These are phyloP conservation scores for Eristalis tenax DNA, from an alignment of 2,888 invertebrate genomes.

Conservation along the genomic window DNA sequence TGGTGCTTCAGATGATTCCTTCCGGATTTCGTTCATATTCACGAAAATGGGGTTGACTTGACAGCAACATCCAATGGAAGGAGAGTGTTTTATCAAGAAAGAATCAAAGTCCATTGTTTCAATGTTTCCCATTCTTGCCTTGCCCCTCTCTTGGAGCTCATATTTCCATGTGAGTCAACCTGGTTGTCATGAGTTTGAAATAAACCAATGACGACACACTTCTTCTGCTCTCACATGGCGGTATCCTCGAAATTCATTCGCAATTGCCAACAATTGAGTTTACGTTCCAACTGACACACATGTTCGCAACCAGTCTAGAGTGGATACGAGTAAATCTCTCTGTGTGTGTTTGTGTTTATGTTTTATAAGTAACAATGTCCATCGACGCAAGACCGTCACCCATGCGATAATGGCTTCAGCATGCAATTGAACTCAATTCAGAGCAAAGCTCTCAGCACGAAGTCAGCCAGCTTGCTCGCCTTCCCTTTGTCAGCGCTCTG, in stretches of 20 bases:
- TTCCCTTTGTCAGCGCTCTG: neutral
- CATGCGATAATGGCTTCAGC: neutral
- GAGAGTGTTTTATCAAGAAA: no score
- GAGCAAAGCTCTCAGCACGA: neutral
- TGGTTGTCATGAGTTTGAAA: neutral
- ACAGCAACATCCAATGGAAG: neutral
- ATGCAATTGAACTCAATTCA: slow-evolving; percentile 18
- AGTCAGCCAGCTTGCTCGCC: neutral
- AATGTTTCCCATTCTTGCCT: neutral
- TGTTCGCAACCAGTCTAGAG: neutral
- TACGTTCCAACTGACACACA: neutral
- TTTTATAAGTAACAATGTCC: neutral
- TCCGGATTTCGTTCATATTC: neutral
- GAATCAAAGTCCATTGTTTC: neutral
- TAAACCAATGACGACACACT: neutral
- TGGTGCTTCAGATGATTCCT: neutral
- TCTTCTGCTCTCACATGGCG: neutral
- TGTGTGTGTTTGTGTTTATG: no score
- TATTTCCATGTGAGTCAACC: neutral
- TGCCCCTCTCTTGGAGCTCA: neutral
- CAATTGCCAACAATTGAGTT: neutral
- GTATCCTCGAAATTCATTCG: neutral
- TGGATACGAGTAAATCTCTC: neutral
- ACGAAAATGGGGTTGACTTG: neutral
- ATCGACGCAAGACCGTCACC: neutral